phyloP scores from a whole-genome alignment of 2,888 invertebrate species.

The Nebria salina region DNA sequence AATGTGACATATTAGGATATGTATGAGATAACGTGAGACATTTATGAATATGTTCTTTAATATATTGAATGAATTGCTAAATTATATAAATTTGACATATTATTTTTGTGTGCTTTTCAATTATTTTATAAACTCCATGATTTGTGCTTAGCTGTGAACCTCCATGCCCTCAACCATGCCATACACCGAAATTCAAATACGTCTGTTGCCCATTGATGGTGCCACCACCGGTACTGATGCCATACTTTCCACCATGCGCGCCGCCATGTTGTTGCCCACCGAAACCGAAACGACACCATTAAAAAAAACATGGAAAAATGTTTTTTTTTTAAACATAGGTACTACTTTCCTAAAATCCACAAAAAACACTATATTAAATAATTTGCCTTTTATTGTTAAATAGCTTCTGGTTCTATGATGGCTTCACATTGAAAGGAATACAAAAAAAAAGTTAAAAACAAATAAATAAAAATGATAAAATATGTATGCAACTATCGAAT shows the following conservation, averaged over 20 bases:
- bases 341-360: too few relatives aligned
- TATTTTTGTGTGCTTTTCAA: too few relatives aligned
- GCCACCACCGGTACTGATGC: slow-evolving; percentile 29
- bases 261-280: not conserved
- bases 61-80: too few relatives aligned
- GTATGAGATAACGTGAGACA: too few relatives aligned
- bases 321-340: too few relatives aligned
- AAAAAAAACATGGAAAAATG: too few relatives aligned
- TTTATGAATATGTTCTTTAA: too few relatives aligned
- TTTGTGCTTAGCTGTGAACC: not conserved
- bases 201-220: slow-evolving; percentile 26
- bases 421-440: not conserved
- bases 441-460: not conserved
- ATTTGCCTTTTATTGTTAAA: not conserved
- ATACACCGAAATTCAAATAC: not conserved
- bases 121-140: too few relatives aligned
- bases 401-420: not conserved
- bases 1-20: too few relatives aligned
- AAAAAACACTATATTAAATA: too few relatives aligned
- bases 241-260: slow-evolving; percentile 20
- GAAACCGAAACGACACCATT: not conserved
- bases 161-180: slow-evolving; percentile 12
- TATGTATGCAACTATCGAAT: not conserved
- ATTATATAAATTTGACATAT: too few relatives aligned
- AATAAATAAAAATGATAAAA: not conserved